Evolutionary conservation across 2,888 invertebrate genomes (phyloP), one percentile per base, ranked within the genome.

Genomic region (Xestia sexstrigata): DNA sequence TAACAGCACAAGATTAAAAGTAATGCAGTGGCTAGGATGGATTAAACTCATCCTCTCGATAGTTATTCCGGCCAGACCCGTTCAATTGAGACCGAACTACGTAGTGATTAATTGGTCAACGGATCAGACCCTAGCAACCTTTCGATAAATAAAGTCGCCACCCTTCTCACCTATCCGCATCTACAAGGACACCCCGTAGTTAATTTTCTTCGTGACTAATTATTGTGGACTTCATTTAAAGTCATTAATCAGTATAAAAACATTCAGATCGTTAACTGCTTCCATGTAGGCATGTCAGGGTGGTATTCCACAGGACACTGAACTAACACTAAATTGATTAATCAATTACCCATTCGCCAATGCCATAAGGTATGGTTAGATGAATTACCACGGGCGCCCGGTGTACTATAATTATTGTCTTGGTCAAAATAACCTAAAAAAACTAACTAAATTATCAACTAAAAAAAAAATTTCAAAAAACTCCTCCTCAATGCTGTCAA

Each of bases 31-130:
- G 1, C 15, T 23, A 8, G 20, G 0, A 52, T 65, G n/a, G 26
- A 55, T 55, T 5, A 55, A 26, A 55, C 6, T 55, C 23, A 11
- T 35, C 45, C n/a, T 63, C 23, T n/a, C 23, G 13, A 52, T 55
- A 76, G 30, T 71, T 49, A 71, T 20, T 35, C 47, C 30, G 5
- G 7, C 47, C 42, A 62, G 47, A 62, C 20, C 26, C 42, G 30
- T 62, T 63, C 23, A 78, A 82, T 82, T 78, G 49, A 76, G 58
- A 70, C 62, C 62, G 30, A 49, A 52, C 30, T 39, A 49, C n/a
- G 23, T 11, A 49, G 67, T 80, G 82, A 83, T 83, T 80, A 76
- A 83, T 83, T 70, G 81, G 47, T 45, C 49, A 23, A 67, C 47
- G 72, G 62, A 63, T 67, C 66, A 68, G 70, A 74, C 30, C 76